A percentile compares a stretch with the other conserved stretches of the same genome.
phyloP scores from a whole-genome alignment of 2,797 vertebrate genomes.

The Emydoidea blandingii region DNA sequence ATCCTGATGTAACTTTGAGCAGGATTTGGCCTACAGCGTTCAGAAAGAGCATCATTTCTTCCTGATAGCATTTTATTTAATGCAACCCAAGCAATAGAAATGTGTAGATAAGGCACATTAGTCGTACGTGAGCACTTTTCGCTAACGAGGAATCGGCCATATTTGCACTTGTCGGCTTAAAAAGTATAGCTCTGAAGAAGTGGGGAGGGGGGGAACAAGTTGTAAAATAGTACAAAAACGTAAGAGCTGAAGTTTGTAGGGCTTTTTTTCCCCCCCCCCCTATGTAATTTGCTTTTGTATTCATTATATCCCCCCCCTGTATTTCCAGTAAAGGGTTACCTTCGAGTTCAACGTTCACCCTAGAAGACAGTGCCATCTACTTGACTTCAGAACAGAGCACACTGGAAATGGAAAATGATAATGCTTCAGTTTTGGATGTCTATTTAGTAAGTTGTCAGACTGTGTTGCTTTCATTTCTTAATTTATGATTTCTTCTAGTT shows the following conservation, averaged over 20 bases:
- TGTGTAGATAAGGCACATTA: neutral
- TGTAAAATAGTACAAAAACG: neutral
- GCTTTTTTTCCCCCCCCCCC: neutral
- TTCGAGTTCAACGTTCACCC: slow-evolving; percentile 93
- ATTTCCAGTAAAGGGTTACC: slow-evolving; percentile 87
- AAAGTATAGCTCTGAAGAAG: neutral
- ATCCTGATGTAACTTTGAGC: neutral
- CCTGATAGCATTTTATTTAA: slow-evolving; percentile 7
- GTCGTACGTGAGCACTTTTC: neutral
- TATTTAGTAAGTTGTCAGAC: slow-evolving; percentile 90
- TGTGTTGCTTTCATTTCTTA: neutral
- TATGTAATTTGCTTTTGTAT: neutral
- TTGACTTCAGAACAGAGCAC: slow-evolving; percentile 93
- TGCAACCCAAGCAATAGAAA: neutral
- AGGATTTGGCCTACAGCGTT: neutral
- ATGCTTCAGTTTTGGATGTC: slow-evolving; percentile 92
- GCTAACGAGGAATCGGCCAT: neutral
- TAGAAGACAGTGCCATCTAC: slow-evolving; percentile 96
- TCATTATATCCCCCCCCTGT: slow-evolving; percentile 24
- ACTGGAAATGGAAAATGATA: slow-evolving; percentile 92
- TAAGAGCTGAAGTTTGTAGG: neutral
- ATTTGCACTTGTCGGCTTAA: neutral
- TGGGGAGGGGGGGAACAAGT: neutral
- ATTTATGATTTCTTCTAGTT: neutral
- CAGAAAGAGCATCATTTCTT: neutral